A percentile compares a stretch with the other conserved stretches of the same genome.
Evolutionary conservation across 2,113 vertebrate genomes (phyloP).

Genomic region (Cairina moschata): DNA sequence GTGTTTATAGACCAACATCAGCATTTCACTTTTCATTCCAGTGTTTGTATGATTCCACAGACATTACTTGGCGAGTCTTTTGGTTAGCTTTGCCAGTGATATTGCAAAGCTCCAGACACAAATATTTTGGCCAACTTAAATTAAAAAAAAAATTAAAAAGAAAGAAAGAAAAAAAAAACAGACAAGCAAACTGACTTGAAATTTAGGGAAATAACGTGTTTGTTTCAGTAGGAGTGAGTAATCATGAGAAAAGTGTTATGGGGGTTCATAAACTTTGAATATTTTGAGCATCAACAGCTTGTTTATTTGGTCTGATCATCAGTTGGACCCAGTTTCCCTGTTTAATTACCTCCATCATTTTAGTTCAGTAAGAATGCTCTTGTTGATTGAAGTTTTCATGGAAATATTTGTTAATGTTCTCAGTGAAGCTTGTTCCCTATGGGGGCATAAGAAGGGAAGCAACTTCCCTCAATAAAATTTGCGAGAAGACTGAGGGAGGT

Average conservation of each 20-base stretch:
- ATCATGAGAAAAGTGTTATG: neutral
- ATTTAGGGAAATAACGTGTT: neutral
- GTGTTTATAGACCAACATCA: neutral
- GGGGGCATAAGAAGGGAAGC: neutral
- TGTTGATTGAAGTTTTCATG: neutral
- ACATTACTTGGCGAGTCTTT: conserved; percentile 2
- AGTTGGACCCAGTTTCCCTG: neutral
- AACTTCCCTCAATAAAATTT: neutral
- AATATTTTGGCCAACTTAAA: neutral
- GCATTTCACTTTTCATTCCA: conserved; percentile 6
- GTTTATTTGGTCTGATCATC: neutral
- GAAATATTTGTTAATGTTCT: neutral
- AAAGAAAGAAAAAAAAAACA: neutral
- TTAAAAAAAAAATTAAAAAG: neutral
- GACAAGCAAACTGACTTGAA: neutral
- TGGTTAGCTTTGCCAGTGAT: neutral
- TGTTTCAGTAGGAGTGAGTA: neutral
- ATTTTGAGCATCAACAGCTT: neutral
- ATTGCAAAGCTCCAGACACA: neutral
- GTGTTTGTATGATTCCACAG: neutral
- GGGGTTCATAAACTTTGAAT: neutral
- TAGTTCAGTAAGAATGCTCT: neutral
- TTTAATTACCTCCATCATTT: neutral
- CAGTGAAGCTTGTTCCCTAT: neutral
- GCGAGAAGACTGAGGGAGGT: neutral